phyloP scores from a whole-genome alignment of 2,113 vertebrate genomes.

The Pelecanoides urinatrix region DNA sequence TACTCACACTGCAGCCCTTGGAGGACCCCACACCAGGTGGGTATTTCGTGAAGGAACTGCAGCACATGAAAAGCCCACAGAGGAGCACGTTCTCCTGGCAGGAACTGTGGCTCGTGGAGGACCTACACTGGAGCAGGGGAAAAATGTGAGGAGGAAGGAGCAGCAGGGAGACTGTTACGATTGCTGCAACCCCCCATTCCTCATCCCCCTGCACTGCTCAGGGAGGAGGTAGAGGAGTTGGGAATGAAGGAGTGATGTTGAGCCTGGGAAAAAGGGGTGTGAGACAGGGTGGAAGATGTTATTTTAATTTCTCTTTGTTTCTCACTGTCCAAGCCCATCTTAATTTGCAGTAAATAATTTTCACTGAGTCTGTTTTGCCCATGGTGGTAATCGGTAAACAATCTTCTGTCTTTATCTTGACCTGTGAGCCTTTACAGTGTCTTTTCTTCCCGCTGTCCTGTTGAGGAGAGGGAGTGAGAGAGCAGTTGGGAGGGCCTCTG shows the following conservation, averaged over 20 bases:
- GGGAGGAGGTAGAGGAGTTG: not conserved
- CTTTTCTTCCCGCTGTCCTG: not conserved
- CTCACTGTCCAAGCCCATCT: not conserved
- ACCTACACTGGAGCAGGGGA: not conserved
- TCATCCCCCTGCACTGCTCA: too few species aligned
- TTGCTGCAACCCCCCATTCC: fast-evolving
- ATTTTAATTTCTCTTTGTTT: not conserved
- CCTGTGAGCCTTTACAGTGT: not conserved
- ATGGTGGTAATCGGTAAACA: fast-evolving
- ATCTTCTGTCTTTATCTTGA: not conserved
- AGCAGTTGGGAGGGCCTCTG: not conserved
- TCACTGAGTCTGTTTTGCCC: not conserved
- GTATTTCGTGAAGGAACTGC: not conserved
- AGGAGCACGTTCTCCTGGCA: not conserved
- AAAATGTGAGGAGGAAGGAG: not conserved
- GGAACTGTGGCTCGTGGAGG: not conserved
- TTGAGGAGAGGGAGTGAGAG: not conserved
- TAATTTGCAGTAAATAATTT: not conserved
- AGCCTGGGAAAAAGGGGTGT: not conserved
- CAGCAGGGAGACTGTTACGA: not conserved
- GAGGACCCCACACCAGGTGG: not conserved
- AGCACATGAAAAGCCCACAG: not conserved
- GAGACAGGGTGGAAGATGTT: not conserved
- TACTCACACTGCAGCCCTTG: not conserved
- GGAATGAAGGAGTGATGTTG: not conserved